A percentile compares a stretch with the other conserved stretches of the same genome.
phyloP scores from a whole-genome alignment of 1,140 invertebrate species.

The Stenopsyche tienmushanensis region DNA sequence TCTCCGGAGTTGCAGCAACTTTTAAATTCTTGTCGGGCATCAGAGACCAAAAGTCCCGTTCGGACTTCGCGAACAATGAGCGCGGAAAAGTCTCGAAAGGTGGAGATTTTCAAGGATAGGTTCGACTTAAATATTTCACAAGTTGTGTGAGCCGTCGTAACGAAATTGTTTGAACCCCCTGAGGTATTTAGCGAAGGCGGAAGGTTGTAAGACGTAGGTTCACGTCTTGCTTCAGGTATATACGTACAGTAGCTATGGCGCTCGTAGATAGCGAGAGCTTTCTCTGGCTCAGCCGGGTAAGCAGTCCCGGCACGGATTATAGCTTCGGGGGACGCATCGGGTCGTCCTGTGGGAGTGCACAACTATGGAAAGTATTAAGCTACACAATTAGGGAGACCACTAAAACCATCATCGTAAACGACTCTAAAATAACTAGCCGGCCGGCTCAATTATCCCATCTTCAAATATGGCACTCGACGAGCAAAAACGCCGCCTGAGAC shows the following conservation, averaged over 20 bases:
- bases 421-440: too few relatives aligned
- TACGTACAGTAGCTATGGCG: not conserved
- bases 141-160: not conserved
- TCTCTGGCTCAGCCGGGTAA: not conserved
- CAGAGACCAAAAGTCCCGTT: not conserved
- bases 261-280: not conserved
- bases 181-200: conserved; percentile 27
- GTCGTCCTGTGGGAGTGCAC: not conserved
- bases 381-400: too few relatives aligned
- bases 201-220: conserved; percentile 26
- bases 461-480: too few relatives aligned
- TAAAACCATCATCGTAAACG: too few relatives aligned
- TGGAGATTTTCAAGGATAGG: not conserved
- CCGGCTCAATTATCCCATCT: too few relatives aligned
- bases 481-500: too few relatives aligned
- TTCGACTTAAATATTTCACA: not conserved
- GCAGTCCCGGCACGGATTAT: conserved; percentile 24
- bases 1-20: too few relatives aligned
- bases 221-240: too few relatives aligned
- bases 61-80: too few relatives aligned
- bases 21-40: too few relatives aligned
- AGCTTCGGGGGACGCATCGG: conserved; percentile 4
- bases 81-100: not conserved
- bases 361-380: conserved; percentile 4
- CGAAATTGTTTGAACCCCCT: conserved; percentile 18